Percentiles rank a stretch among this genome's conserved stretches.
Conservation (phyloP, 2,888 invertebrate species). For the Tridacna crocea region DNA sequence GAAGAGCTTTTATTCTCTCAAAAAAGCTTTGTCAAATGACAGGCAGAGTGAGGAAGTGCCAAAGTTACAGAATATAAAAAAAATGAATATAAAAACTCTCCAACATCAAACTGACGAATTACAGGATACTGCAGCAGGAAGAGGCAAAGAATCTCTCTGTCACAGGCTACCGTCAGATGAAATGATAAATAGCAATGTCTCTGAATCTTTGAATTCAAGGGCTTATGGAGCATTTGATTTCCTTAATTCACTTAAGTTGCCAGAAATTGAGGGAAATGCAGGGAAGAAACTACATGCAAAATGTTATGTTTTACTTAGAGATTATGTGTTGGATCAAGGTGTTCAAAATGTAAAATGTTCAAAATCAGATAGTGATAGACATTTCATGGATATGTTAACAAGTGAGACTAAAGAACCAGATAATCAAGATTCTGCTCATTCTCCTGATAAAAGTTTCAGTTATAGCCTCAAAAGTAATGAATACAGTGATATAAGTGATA, state of each 20-base stretch:
- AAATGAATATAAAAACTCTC: not conserved
- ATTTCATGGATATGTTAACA: conserved; percentile 25
- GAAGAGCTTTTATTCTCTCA: no score
- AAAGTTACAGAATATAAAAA: not conserved
- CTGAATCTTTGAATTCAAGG: not conserved
- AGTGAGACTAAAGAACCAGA: not conserved
- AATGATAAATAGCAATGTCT: no score
- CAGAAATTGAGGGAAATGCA: not conserved
- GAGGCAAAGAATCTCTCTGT: not conserved
- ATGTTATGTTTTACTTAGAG: not conserved
- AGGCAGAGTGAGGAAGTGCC: not conserved
- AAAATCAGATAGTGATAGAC: not conserved
- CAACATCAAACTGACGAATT: not conserved
- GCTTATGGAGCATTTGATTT: not conserved
- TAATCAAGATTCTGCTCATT: not conserved
- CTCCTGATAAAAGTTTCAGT: not conserved
- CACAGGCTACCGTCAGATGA: no score
- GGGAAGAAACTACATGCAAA: not conserved
- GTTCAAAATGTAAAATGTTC: no score
- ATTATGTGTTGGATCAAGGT: no score
- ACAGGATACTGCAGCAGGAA: not conserved
- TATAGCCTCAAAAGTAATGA: conserved; percentile 7
- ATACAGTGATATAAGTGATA: conserved; percentile 23
- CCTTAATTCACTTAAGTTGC: not conserved
- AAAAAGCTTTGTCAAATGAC: not conserved